Evolutionary conservation across 2,797 vertebrate species (phyloP).

Genomic region (Pteropus rufus): DNA sequence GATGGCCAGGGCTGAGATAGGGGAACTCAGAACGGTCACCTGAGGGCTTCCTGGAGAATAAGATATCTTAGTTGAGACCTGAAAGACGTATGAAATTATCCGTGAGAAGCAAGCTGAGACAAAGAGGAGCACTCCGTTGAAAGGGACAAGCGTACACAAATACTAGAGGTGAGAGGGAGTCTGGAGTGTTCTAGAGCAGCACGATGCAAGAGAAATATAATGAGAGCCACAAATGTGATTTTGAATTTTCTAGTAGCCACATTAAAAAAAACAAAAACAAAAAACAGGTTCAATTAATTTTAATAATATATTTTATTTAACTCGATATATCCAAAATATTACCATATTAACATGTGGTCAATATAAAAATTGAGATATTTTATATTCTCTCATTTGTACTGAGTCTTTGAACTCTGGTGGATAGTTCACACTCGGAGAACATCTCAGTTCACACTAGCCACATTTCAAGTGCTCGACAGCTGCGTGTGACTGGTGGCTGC

Average conservation of each 20-base stretch:
- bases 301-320: slow-evolving; percentile 72
- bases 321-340: slow-evolving; percentile 66
- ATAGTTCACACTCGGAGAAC: background rate
- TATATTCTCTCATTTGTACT: slow-evolving; percentile 38
- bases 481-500: background rate
- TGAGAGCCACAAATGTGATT: background rate
- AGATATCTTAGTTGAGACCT: background rate
- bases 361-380: slow-evolving; percentile 54
- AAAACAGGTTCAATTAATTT: slow-evolving; percentile 18
- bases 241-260: background rate
- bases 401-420: slow-evolving; percentile 41
- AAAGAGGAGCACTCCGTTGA: background rate
- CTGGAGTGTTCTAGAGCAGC: background rate
- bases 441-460: background rate
- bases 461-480: background rate
- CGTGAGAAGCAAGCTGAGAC: background rate
- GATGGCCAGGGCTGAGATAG: background rate
- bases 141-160: background rate
- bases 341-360: slow-evolving; percentile 52
- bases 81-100: background rate
- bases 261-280: background rate
- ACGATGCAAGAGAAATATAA: background rate
- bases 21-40: background rate
- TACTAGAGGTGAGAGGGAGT: background rate
- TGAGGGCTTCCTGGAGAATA: background rate